Evolutionary conservation across 2,888 invertebrate genomes (phyloP).

Genomic region (Amitus sp.): DNA sequence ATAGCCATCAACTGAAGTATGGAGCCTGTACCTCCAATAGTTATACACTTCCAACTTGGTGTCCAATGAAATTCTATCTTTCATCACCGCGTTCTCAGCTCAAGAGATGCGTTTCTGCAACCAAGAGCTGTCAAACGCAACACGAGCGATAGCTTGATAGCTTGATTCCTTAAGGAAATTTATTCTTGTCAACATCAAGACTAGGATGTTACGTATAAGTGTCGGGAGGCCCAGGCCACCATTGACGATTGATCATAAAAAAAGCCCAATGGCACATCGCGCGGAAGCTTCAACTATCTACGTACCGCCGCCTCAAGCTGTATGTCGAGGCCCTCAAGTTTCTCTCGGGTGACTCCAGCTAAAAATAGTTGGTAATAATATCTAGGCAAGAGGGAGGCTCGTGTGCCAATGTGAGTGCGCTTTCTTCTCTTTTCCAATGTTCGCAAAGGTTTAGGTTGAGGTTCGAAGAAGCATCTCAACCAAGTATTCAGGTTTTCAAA

Average conservation of each 20-base stretch:
- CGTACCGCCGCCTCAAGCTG: conserved; percentile 48
- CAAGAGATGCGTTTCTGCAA: neutral
- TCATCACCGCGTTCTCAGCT: conserved; percentile 4
- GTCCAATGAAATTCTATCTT: conserved; percentile 5
- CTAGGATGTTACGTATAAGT: conserved; percentile 23
- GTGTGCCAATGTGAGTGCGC: too few relatives aligned
- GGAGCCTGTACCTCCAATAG: conserved; percentile 22
- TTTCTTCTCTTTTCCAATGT: too few relatives aligned
- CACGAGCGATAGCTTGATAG: conserved; percentile 31
- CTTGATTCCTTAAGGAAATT: conserved; percentile 47
- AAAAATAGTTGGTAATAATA: conserved; percentile 56
- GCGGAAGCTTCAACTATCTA: conserved; percentile 49
- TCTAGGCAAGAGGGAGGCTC: conserved; percentile 57
- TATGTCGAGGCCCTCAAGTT: conserved; percentile 50
- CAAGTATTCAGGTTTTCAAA: too few relatives aligned
- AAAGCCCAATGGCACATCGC: conserved; percentile 49
- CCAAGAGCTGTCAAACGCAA: neutral
- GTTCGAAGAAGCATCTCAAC: too few relatives aligned
- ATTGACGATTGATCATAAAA: conserved; percentile 48
- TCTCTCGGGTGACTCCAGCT: conserved; percentile 36
- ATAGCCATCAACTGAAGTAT: conserved; percentile 39
- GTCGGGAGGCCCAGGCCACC: conserved; percentile 46
- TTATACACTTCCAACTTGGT: neutral
- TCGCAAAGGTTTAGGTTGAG: too few relatives aligned
- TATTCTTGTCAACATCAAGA: conserved; percentile 29